phyloP scores from a whole-genome alignment of 1,140 invertebrate genomes.

The Phymorhynchus buccinoides region DNA sequence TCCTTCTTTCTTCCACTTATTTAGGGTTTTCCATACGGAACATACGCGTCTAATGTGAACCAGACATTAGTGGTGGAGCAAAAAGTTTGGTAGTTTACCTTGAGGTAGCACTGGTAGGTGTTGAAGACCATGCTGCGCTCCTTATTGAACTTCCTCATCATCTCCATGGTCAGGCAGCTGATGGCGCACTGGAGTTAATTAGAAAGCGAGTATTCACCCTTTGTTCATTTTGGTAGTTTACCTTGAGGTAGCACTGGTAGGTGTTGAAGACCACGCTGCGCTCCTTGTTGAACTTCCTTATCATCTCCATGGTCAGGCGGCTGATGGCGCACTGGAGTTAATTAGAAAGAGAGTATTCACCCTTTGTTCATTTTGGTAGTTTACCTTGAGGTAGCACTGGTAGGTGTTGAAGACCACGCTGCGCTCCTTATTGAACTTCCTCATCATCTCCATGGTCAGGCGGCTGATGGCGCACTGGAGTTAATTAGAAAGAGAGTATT shows the following conservation, averaged over 20 bases:
- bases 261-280: slow-evolving; percentile 97
- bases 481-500: too few relatives aligned
- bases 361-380: too few relatives aligned
- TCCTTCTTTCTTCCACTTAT: too few relatives aligned
- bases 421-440: slow-evolving; percentile 83
- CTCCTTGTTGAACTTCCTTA: slow-evolving; percentile 87
- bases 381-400: slow-evolving; percentile 94
- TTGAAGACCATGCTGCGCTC: neutral
- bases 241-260: slow-evolving; percentile 82
- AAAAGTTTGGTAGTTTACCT: neutral
- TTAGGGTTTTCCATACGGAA: too few relatives aligned
- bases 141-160: neutral
- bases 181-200: too few relatives aligned
- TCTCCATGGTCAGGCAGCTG: too few relatives aligned
- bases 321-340: slow-evolving; percentile 98
- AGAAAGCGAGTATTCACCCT: too few relatives aligned
- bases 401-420: slow-evolving; percentile 99
- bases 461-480: slow-evolving; percentile 98
- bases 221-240: slow-evolving; percentile 23
- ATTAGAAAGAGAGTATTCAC: too few relatives aligned
- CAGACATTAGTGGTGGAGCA: too few relatives aligned
- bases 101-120: neutral
- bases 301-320: slow-evolving; percentile 86
- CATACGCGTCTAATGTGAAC: too few relatives aligned
- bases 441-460: slow-evolving; percentile 97